These are phyloP conservation scores for Oryzias sinensis DNA, from an alignment of 2,797 vertebrate species.

Conservation along the genomic window DNA sequence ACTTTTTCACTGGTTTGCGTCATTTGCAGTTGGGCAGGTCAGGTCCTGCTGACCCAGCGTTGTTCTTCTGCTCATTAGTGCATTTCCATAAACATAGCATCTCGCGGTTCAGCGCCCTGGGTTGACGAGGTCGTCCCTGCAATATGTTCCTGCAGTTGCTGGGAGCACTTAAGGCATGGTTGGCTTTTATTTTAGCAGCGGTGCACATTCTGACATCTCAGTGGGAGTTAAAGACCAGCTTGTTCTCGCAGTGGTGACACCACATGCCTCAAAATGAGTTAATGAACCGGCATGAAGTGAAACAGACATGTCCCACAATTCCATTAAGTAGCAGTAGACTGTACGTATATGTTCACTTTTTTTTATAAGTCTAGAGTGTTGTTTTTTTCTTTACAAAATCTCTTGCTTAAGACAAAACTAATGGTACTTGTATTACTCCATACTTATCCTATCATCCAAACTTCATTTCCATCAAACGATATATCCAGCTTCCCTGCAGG, in stretches of 20 bases:
- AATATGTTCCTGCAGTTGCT: slow-evolving; percentile 19
- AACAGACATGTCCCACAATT: neutral
- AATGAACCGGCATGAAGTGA: slow-evolving; percentile 7
- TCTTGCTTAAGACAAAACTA: too few relatives aligned
- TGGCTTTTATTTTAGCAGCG: slow-evolving; percentile 9
- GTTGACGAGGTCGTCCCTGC: slow-evolving; percentile 30
- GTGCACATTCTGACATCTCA: slow-evolving; percentile 25
- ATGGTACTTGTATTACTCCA: too few relatives aligned
- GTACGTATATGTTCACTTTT: too few relatives aligned
- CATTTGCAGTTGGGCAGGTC: neutral
- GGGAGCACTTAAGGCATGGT: slow-evolving; percentile 20
- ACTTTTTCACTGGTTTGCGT: slow-evolving; percentile 6
- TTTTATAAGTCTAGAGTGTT: too few relatives aligned
- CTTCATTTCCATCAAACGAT: too few relatives aligned
- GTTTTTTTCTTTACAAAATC: too few relatives aligned
- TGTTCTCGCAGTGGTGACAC: slow-evolving; percentile 32
- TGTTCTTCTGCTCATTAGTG: slow-evolving; percentile 49
- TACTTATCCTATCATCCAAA: too few relatives aligned
- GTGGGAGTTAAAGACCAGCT: slow-evolving; percentile 39
- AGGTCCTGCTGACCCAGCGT: slow-evolving; percentile 24
- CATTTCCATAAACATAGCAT: slow-evolving; percentile 35
- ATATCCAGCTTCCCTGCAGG: too few relatives aligned
- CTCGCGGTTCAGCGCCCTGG: slow-evolving; percentile 14
- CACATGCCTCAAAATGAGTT: slow-evolving; percentile 25
- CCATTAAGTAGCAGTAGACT: too few relatives aligned